A percentile compares a stretch with the other conserved stretches of the same genome.
phyloP scores from a whole-genome alignment of 2,797 vertebrate genomes.

The Garrulus glandarius region DNA sequence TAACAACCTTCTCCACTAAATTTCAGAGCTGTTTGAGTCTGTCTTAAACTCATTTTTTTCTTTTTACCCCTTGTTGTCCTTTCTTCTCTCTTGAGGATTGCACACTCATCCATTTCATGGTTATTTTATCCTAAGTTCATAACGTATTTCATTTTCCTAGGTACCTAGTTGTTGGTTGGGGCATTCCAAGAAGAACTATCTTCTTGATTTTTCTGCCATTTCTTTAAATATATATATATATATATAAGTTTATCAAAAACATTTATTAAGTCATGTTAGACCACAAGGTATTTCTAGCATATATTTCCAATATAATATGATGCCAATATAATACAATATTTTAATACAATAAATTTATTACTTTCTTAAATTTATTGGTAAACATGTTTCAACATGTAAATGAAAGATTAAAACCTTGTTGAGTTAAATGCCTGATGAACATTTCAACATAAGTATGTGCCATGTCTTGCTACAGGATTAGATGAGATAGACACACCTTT shows the following conservation, averaged over 20 bases:
- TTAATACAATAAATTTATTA: neutral
- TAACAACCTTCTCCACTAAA: neutral
- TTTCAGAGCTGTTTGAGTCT: neutral
- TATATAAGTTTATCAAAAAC: neutral
- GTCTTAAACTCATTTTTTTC: neutral
- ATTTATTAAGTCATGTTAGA: neutral
- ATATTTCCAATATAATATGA: neutral
- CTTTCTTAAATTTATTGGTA: neutral
- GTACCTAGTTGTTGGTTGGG: neutral
- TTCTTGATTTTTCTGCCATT: neutral
- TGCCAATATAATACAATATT: neutral
- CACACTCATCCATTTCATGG: neutral
- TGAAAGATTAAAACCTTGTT: neutral
- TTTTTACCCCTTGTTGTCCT: neutral
- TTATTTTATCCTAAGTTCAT: neutral
- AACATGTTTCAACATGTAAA: neutral
- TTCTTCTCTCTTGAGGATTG: neutral
- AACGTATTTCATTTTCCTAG: neutral
- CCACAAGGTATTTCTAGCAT: neutral
- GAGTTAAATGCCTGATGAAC: neutral
- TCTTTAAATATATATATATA: neutral
- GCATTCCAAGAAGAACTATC: neutral
- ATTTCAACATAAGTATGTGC: neutral
- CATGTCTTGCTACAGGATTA: neutral
- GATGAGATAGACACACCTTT: neutral